Conservation (phyloP, 2,113 vertebrate species). For the Rhynchopsitta pachyrhyncha region DNA sequence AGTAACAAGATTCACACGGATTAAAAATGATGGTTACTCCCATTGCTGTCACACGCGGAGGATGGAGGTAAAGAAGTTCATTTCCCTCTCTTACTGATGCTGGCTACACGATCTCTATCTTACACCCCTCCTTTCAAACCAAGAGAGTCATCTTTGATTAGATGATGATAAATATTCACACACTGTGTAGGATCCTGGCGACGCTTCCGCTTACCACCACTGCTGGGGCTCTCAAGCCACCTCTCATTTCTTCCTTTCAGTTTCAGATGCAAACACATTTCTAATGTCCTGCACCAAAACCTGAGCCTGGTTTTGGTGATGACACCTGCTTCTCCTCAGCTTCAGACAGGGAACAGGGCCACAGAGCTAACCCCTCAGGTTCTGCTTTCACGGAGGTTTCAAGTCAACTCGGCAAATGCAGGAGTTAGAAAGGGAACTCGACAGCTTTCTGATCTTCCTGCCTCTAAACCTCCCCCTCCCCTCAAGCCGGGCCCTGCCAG, state of each 20-base stretch:
- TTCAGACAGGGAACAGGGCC: background rate
- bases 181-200: background rate
- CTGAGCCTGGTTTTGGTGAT: background rate
- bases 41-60: background rate
- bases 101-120: background rate
- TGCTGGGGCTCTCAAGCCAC: constrained; percentile 21
- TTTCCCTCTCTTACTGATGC: constrained; percentile 10
- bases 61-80: background rate
- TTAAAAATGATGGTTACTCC: constrained; percentile 19
- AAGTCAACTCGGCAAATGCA: constrained; percentile 19
- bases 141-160: background rate
- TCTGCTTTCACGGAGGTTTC: background rate
- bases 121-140: background rate
- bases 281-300: background rate
- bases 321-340: constrained; percentile 31
- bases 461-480: background rate
- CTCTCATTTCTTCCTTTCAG: background rate
- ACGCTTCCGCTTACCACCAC: constrained; percentile 2
- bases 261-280: background rate
- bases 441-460: background rate
- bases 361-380: constrained; percentile 12
- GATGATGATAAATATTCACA: background rate
- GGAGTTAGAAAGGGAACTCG: background rate
- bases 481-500: background rate
- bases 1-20: constrained; percentile 42